phyloP scores from a whole-genome alignment of 2,797 vertebrate species.

The Notolepis coatsorum region DNA sequence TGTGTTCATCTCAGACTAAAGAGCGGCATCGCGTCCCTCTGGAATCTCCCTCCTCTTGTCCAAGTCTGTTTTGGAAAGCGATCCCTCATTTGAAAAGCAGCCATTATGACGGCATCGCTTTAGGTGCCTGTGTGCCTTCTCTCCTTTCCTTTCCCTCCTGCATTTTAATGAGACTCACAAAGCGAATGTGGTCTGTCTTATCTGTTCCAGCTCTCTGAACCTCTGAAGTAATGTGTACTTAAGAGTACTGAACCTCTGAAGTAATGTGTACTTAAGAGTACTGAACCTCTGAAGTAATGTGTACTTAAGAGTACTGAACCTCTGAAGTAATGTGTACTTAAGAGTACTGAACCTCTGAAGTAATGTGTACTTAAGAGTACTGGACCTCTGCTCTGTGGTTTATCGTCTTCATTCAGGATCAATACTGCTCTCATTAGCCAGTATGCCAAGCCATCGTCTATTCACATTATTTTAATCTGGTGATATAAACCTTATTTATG shows the following conservation, averaged over 20 bases:
- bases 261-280: neutral
- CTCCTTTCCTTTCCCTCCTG: slow-evolving; percentile 40
- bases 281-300: neutral
- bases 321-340: slow-evolving; percentile 16
- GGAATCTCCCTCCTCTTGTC: neutral
- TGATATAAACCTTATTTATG: neutral
- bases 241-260: neutral
- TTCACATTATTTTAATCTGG: slow-evolving; percentile 14
- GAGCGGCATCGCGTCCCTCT: neutral
- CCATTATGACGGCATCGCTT: slow-evolving; percentile 8
- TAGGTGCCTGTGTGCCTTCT: neutral
- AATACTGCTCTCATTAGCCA: slow-evolving; percentile 22
- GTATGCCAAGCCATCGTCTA: slow-evolving; percentile 9
- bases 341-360: slow-evolving; percentile 30
- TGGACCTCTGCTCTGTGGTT: slow-evolving; percentile 5
- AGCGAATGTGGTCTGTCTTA: slow-evolving; percentile 32
- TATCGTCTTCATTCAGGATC: slow-evolving; percentile 13
- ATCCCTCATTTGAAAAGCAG: neutral
- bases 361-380: neutral
- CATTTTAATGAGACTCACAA: slow-evolving; percentile 53
- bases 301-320: slow-evolving; percentile 15
- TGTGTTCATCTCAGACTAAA: too few species aligned
- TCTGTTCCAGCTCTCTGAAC: slow-evolving; percentile 35
- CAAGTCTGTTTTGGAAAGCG: neutral
- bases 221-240: slow-evolving; percentile 11